A percentile compares a stretch with the other conserved stretches of the same genome.
These are phyloP conservation scores for Alviniconcha strummeri DNA, from an alignment of 2,888 invertebrate species.

Conservation along the genomic window DNA sequence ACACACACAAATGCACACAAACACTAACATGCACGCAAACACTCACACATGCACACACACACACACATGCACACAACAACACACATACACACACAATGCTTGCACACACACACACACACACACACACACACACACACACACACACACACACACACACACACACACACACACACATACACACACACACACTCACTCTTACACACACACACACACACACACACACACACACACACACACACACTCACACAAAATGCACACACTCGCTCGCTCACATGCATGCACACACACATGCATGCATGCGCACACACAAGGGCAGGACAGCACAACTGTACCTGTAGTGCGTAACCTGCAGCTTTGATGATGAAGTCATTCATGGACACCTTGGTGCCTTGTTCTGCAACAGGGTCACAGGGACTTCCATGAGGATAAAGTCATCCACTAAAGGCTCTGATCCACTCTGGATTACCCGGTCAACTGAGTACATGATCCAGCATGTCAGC, in stretches of 20 bases:
- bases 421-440: too few relatives aligned
- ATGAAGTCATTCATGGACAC: slow-evolving; percentile 82
- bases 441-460: too few relatives aligned
- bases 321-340: slow-evolving; percentile 74
- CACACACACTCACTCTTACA: not conserved
- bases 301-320: not conserved
- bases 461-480: too few relatives aligned
- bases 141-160: not conserved
- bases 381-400: slow-evolving; percentile 75
- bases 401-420: too few relatives aligned
- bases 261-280: not conserved
- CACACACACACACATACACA: not conserved
- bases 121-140: too few relatives aligned
- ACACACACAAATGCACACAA: not conserved
- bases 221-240: not conserved
- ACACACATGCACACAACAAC: not conserved
- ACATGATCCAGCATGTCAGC: too few relatives aligned
- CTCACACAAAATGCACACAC: not conserved
- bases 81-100: not conserved
- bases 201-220: not conserved
- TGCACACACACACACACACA: not conserved
- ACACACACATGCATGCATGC: not conserved
- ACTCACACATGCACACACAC: not conserved
- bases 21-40: not conserved
- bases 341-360: slow-evolving; percentile 80